A percentile compares a stretch with the other conserved stretches of the same genome.
Evolutionary conservation across 2,113 vertebrate genomes (phyloP).

Genomic region (Pterocles gutturalis): DNA sequence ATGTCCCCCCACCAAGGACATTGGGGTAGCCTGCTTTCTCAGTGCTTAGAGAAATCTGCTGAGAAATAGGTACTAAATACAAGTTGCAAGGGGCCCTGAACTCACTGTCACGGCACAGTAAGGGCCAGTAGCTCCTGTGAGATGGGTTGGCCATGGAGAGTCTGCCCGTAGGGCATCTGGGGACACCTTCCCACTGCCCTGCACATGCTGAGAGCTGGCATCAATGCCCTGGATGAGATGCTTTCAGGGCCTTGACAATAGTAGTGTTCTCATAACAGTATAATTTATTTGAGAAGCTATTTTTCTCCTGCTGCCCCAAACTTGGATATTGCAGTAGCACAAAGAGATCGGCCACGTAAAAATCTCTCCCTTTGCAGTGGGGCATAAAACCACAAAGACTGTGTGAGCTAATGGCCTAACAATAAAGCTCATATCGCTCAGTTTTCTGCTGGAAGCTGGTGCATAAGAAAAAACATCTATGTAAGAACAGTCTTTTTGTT

Average conservation of each 20-base stretch:
- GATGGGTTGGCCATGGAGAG: neutral
- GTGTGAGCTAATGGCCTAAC: neutral
- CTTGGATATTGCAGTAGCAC: neutral
- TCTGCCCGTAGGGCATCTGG: neutral
- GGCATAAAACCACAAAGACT: neutral
- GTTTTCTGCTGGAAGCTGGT: slow-evolving; percentile 1
- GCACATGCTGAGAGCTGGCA: neutral
- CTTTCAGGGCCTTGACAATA: neutral
- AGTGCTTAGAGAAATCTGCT: neutral
- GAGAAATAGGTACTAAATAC: neutral
- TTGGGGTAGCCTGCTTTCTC: neutral
- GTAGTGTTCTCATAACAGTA: neutral
- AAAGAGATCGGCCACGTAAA: neutral
- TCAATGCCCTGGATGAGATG: neutral
- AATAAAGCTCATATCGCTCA: neutral
- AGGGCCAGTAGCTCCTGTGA: neutral
- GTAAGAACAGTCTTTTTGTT: neutral
- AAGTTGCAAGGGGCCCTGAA: neutral
- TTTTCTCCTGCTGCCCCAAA: neutral
- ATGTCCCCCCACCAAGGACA: neutral
- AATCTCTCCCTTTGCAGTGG: neutral
- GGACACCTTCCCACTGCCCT: neutral
- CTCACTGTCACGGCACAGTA: fast-evolving
- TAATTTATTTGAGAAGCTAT: neutral
- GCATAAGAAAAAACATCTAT: neutral